A percentile compares a stretch with the other conserved stretches of the same genome.
Evolutionary conservation across 1,140 invertebrate species (phyloP).

Genomic region (Chrysomallon squamiferum): DNA sequence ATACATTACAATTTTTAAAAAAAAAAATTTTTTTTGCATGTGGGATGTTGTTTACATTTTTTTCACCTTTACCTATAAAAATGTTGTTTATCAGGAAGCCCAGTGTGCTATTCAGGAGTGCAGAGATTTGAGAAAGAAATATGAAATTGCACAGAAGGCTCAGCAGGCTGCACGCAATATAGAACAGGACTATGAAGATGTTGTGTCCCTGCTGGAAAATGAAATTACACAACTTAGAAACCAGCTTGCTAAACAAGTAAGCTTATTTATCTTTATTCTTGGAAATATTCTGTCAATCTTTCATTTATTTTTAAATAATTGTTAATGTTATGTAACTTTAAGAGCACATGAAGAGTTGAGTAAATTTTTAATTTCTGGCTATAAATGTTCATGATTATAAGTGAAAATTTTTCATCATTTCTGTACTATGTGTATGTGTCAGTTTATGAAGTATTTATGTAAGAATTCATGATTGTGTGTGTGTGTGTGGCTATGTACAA

Average conservation of each 20-base stretch:
- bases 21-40: neutral
- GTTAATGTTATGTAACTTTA: no score
- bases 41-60: neutral
- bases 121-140: conserved; percentile 47
- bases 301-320: no score
- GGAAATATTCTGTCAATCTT: no score
- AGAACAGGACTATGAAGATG: conserved; percentile 62
- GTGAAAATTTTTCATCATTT: no score
- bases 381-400: no score
- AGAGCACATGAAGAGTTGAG: no score
- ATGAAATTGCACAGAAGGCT: conserved; percentile 57
- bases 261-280: conserved; percentile 5
- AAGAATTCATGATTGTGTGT: no score
- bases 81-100: conserved; percentile 39
- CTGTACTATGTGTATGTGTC: no score
- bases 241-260: conserved; percentile 37
- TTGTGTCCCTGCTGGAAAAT: conserved; percentile 54
- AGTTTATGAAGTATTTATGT: no score
- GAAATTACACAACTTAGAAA: conserved; percentile 51
- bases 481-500: no score
- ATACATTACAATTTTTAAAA: neutral
- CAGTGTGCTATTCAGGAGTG: conserved; percentile 51
- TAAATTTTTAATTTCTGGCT: no score
- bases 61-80: neutral
- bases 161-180: conserved; percentile 55